These are phyloP conservation scores for Chaetodon trifascialis DNA, from an alignment of 2,113 vertebrate genomes.

Conservation along the genomic window DNA sequence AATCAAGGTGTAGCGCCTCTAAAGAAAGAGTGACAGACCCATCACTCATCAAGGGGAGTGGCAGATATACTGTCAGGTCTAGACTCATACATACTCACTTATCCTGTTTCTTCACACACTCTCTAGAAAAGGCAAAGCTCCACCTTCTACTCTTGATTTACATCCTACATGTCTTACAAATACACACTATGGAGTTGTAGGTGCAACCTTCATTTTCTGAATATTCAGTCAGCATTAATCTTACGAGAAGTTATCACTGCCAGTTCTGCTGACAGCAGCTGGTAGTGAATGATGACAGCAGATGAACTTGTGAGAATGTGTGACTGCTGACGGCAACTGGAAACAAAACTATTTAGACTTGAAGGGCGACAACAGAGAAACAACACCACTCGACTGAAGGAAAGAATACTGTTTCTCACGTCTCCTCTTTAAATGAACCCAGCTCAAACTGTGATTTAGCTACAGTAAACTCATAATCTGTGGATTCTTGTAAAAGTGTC, in stretches of 20 bases:
- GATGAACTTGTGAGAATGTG: not conserved
- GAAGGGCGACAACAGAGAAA: not conserved
- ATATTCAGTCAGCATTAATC: not conserved
- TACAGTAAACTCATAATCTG: not conserved
- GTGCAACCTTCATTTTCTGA: not conserved
- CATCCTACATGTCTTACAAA: constrained; percentile 7
- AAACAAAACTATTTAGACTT: not conserved
- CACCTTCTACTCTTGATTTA: not conserved
- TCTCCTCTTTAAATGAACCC: not conserved
- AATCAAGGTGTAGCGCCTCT: constrained; percentile 30
- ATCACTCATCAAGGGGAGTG: constrained; percentile 38
- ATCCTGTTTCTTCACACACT: not conserved
- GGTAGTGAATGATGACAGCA: not conserved
- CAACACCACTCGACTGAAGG: not conserved
- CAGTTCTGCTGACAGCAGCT: not conserved
- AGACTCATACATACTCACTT: constrained; percentile 36
- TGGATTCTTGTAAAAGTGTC: not conserved
- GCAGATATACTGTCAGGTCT: constrained; percentile 28
- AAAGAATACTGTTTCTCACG: not conserved
- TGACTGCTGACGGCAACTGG: not conserved
- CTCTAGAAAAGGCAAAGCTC: constrained; percentile 29
- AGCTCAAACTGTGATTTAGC: not conserved
- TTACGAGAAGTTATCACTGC: not conserved
- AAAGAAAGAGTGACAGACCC: constrained; percentile 29
- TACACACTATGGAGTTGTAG: not conserved